Evolutionary conservation across 2,888 invertebrate species (phyloP).

Genomic region (Ectobius pallidus): DNA sequence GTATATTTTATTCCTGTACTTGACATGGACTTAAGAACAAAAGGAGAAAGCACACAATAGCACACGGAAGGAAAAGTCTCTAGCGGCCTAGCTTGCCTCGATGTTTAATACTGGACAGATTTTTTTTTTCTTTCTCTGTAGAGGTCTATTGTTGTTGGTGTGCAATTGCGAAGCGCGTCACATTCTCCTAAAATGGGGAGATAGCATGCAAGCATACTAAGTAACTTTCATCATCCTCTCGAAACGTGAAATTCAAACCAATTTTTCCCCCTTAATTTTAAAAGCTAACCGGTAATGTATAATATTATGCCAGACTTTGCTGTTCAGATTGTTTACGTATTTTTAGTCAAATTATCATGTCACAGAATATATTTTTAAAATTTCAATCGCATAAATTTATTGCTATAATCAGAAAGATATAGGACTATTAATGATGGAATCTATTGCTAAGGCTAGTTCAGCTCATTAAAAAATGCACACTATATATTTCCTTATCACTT

Average conservation of each 20-base stretch:
- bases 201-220: neutral
- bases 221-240: neutral
- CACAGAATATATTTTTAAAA: no score
- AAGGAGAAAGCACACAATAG: neutral
- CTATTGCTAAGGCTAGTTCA: no score
- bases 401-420: no score
- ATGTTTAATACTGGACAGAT: neutral
- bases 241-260: neutral
- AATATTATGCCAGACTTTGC: no score
- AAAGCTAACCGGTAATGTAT: no score
- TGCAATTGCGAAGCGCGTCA: neutral
- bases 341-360: no score
- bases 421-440: no score
- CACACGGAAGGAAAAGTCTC: neutral
- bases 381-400: no score
- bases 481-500: no score
- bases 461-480: no score
- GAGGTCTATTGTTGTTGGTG: slow-evolving; percentile 1
- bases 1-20: neutral
- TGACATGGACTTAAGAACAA: neutral
- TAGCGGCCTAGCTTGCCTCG: neutral
- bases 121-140: neutral
- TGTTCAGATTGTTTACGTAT: no score
- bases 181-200: slow-evolving; percentile 1
- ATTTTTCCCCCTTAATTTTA: no score